Percentiles rank a stretch among this genome's conserved stretches.
Evolutionary conservation across 2,113 vertebrate genomes (phyloP).

Genomic region (Myocastor coypus): DNA sequence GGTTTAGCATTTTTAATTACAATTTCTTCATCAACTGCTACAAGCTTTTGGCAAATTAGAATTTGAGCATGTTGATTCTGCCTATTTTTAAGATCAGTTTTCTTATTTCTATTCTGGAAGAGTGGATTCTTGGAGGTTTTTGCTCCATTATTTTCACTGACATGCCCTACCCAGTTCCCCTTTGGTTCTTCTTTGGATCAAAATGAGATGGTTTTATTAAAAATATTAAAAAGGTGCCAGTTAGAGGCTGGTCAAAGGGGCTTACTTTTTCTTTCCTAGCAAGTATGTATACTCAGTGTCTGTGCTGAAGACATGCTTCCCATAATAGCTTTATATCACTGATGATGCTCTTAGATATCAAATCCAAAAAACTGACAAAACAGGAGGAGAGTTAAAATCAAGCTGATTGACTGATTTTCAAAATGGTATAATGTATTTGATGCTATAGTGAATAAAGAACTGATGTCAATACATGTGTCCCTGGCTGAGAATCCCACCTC

Average conservation of each 20-base stretch:
- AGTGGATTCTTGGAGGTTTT: slow-evolving; percentile 3
- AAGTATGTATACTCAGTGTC: not conserved
- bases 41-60: not conserved
- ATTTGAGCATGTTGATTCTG: not conserved
- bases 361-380: not conserved
- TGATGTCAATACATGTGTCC: not conserved
- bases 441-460: not conserved
- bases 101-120: not conserved
- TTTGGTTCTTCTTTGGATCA: slow-evolving; percentile 22
- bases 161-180: not conserved
- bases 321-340: not conserved
- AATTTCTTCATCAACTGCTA: not conserved
- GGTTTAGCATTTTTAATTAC: not conserved
- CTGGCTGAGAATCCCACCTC: not conserved
- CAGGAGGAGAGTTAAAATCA: not conserved
- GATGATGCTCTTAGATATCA: not conserved
- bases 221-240: not conserved
- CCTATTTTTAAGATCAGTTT: not conserved
- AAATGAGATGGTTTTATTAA: slow-evolving; percentile 16
- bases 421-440: not conserved
- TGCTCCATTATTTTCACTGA: not conserved
- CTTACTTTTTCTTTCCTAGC: not conserved
- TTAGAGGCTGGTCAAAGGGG: not conserved
- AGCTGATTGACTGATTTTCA: not conserved
- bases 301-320: not conserved